Evolutionary conservation across 1,140 invertebrate species (phyloP).

Genomic region (Cyclargus thomasi): DNA sequence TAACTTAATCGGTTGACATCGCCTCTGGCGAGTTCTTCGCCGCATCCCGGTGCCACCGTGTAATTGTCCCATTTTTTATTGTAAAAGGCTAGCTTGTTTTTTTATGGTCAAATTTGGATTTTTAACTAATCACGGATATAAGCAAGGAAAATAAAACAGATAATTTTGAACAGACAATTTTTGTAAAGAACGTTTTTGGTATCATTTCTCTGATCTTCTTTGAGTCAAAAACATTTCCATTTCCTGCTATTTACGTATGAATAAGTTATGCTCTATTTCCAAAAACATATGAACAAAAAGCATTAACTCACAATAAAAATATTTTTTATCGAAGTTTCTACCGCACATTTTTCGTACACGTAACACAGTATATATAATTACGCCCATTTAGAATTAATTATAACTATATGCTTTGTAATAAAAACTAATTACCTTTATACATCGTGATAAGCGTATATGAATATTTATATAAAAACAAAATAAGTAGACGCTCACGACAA

Average conservation of each 20-base stretch:
- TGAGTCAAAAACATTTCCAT: no score
- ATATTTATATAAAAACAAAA: slow-evolving; percentile 14
- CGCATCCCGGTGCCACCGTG: not conserved
- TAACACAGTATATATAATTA: slow-evolving; percentile 4
- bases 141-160: no score
- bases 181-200: no score
- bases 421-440: slow-evolving; percentile 14
- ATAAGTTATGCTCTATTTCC: no score
- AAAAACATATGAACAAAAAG: no score
- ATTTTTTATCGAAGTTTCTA: not conserved
- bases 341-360: slow-evolving; percentile 3
- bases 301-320: not conserved
- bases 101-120: not conserved
- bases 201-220: no score
- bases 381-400: slow-evolving; percentile 12
- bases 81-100: not conserved
- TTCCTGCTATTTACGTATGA: no score
- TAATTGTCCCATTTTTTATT: not conserved
- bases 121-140: no score
- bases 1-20: slow-evolving; percentile 26
- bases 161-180: no score
- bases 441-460: slow-evolving; percentile 11
- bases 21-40: slow-evolving; percentile 7
- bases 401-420: slow-evolving; percentile 13
- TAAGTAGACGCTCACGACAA: not conserved